Evolutionary conservation across 1,140 invertebrate species (phyloP).

Genomic region (Drosophila littoralis): DNA sequence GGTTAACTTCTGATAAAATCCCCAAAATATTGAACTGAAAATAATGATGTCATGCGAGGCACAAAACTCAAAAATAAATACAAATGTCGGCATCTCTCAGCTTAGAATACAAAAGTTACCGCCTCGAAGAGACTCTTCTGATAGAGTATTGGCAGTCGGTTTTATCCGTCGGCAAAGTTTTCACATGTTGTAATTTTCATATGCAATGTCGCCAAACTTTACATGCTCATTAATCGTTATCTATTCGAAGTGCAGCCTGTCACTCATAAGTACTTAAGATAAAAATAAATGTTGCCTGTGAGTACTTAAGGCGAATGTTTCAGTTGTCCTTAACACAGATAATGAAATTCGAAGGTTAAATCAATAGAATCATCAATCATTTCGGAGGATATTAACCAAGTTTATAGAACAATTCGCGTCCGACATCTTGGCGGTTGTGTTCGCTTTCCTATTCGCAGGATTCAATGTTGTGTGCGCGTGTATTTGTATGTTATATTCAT

Average conservation of each 20-base stretch:
- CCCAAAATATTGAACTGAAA: no score
- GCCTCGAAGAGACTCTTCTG: no score
- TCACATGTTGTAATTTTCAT: no score
- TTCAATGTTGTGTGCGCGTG: background rate
- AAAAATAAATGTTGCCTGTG: background rate
- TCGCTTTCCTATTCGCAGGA: background rate
- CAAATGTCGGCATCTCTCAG: no score
- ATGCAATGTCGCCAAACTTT: background rate
- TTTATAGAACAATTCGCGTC: conserved; percentile 9
- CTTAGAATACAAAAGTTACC: no score
- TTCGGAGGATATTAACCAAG: conserved; percentile 21
- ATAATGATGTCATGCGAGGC: no score
- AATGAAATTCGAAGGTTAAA: conserved; percentile 12
- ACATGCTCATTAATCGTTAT: background rate
- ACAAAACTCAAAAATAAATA: no score
- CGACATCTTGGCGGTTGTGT: background rate
- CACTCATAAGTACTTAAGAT: conserved; percentile 5
- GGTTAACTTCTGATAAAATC: no score
- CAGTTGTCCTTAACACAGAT: conserved; percentile 3
- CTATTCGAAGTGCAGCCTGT: background rate
- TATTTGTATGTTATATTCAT: conserved; percentile 52
- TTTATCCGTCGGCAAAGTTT: no score
- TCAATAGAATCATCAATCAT: conserved; percentile 47
- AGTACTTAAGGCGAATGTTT: conserved; percentile 6
- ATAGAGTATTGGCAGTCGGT: no score